A percentile compares a stretch with the other conserved stretches of the same genome.
Conservation (phyloP, 2,888 invertebrate species). For the Liodrosophila aerea region DNA sequence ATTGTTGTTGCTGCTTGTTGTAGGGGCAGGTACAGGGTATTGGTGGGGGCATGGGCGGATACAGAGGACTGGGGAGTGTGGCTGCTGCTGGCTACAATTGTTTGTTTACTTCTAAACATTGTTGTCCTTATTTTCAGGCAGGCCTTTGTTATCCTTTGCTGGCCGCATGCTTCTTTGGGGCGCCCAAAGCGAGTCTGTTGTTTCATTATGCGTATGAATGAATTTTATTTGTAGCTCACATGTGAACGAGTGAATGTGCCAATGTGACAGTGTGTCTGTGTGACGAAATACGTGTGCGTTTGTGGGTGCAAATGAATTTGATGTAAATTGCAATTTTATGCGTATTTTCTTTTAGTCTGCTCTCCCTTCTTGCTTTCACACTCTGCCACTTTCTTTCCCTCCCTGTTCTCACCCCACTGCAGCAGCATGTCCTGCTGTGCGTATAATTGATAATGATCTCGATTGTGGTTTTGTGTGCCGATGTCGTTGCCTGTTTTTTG, state of each 20-base stretch:
- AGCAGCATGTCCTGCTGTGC: constrained; percentile 72
- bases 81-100: constrained; percentile 64
- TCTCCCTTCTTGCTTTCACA: constrained; percentile 1
- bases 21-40: neutral
- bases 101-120: constrained; percentile 77
- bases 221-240: constrained; percentile 74
- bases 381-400: constrained; percentile 6
- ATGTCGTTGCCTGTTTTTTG: constrained; percentile 41
- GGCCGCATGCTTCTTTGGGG: constrained; percentile 51
- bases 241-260: constrained; percentile 14
- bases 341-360: constrained; percentile 75
- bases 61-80: neutral
- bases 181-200: constrained; percentile 33
- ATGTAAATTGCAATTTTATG: constrained; percentile 79
- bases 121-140: constrained; percentile 72
- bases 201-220: constrained; percentile 78
- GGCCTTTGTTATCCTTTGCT: constrained; percentile 65
- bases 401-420: constrained; percentile 11
- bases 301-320: constrained; percentile 78
- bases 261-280: constrained; percentile 11
- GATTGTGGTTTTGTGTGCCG: constrained; percentile 70
- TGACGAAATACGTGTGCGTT: constrained; percentile 42
- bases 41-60: no score
- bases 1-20: constrained; percentile 18
- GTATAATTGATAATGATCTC: constrained; percentile 79